These are phyloP conservation scores for Myotis davidii DNA, from an alignment of 2,113 vertebrate species.

Conservation along the genomic window DNA sequence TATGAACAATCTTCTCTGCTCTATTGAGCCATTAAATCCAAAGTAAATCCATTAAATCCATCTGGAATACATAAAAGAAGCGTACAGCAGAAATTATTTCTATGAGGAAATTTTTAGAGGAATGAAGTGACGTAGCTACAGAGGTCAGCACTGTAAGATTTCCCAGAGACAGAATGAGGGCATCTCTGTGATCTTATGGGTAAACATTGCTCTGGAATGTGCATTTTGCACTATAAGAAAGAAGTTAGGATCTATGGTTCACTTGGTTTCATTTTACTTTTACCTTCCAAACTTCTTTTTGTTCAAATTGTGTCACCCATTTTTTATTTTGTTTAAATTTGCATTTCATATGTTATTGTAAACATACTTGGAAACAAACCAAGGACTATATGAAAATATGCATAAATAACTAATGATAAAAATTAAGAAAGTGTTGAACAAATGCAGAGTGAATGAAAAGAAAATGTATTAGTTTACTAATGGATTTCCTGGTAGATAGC, in stretches of 20 bases:
- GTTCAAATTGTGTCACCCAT: background rate
- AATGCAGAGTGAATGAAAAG: background rate
- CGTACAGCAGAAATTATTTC: background rate
- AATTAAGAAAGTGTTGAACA: background rate
- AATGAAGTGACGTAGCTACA: background rate
- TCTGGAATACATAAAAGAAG: background rate
- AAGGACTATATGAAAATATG: background rate
- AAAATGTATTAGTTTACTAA: background rate
- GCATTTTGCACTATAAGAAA: background rate
- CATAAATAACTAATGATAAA: background rate
- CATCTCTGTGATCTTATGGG: background rate
- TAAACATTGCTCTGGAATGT: background rate
- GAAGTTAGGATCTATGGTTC: background rate
- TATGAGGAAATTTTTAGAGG: background rate
- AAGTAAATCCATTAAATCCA: background rate
- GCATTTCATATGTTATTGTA: background rate
- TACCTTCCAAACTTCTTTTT: background rate
- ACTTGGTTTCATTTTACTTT: background rate
- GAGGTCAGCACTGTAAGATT: background rate
- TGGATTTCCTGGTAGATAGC: background rate
- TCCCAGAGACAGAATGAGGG: background rate
- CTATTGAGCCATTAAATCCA: slow-evolving; percentile 26
- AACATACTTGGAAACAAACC: background rate
- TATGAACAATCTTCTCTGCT: slow-evolving; percentile 39
- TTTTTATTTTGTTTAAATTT: slow-evolving; percentile 30